Evolutionary conservation across 2,797 vertebrate genomes (phyloP), one percentile per base, ranked within the genome.

Genomic region (Poecilia gillii): DNA sequence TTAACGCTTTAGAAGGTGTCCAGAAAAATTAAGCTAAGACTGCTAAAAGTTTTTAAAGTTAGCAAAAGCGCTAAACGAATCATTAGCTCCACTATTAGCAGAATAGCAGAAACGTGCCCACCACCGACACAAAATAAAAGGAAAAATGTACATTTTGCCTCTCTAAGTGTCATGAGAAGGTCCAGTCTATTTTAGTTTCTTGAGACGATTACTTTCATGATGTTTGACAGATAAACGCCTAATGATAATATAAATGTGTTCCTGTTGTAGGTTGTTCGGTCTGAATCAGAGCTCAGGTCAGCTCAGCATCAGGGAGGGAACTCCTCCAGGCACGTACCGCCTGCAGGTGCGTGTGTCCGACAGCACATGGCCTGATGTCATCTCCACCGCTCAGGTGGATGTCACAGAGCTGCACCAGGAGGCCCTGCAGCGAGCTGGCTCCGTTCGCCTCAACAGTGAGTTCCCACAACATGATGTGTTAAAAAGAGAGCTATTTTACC

Each of bases 291-390:
- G 92, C 89, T 96, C 96, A 4, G 97, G 97, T 78, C 95, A 95
- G 92, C 93, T 98, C 88, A 96, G 93, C 73, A 81, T 98, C 86
- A 95, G 89, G 78, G 96, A 96, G 80, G 96, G 95, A 43, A 95
- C 95, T 6, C 95, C 97, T 0, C 79, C 94, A 0, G 97, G 97
- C 43, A 89, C 86, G 0, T 98, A 97, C 89, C 95, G 81, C 28
- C 86, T 97, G 76, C 95, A 93, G 93, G 96, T 98, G 9, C 93
- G 95, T 64, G 97, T 98, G 81, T 94, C 95, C 0, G 97, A 98
- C 41, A 93, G 85, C 57, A 91, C 94, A 86, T 98, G 97, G 97
- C 97, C 97, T 8, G 97, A 97, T 46, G 96, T 97, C 84, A 93
- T 94, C 89, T 98, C 97, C 18, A 95, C 95, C 0, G 95, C 95